phyloP scores from a whole-genome alignment of 2,113 vertebrate species.

The Sander lucioperca region DNA sequence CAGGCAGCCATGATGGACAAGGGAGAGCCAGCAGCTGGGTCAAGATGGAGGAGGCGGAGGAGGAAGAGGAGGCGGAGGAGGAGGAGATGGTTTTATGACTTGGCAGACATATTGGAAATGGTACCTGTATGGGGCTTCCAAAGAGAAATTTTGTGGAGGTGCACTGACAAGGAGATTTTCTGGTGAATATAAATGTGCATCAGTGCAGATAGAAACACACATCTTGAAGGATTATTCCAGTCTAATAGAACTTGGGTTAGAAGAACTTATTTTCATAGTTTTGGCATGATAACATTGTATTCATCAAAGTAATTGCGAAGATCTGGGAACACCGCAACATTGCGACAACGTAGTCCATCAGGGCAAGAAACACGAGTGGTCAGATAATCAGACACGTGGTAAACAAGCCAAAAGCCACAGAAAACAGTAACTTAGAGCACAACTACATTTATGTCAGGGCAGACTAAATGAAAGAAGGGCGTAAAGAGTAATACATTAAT shows the following conservation, averaged over 20 bases:
- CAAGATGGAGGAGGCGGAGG: constrained; percentile 48
- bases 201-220: constrained; percentile 19
- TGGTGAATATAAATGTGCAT: background rate
- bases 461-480: too few species aligned
- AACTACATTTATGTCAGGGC: too few species aligned
- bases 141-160: constrained; percentile 9
- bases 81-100: constrained; percentile 53
- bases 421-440: too few species aligned
- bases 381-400: background rate
- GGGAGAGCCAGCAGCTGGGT: constrained; percentile 36
- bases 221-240: background rate
- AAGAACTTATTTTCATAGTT: background rate
- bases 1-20: constrained; percentile 61
- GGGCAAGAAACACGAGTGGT: background rate
- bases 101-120: constrained; percentile 53
- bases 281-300: background rate
- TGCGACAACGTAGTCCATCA: background rate
- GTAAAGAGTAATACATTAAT: too few species aligned
- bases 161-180: background rate
- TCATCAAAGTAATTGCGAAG: background rate
- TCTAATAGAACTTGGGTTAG: constrained; percentile 2
- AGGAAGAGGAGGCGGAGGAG: constrained; percentile 37
- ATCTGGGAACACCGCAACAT: background rate
- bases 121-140: constrained; percentile 37
- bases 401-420: background rate